Conservation (phyloP, 2,888 invertebrate genomes). For the Balanococcus diminutus region DNA sequence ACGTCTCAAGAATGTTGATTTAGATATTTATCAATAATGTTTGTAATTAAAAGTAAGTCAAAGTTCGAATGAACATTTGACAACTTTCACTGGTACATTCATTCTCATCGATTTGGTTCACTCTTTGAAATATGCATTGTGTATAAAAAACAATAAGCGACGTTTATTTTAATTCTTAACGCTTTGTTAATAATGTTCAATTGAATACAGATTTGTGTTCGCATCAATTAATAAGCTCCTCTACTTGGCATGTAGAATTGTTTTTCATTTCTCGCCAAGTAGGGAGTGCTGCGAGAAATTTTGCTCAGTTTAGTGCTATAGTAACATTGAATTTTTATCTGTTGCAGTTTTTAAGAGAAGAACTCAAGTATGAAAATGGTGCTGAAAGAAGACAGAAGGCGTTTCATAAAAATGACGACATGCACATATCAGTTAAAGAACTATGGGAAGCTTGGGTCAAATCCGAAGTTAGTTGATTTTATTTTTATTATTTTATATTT, state of each 20-base stretch:
- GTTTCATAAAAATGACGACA: slow-evolving; percentile 96
- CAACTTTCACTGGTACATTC: background rate
- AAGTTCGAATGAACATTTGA: background rate
- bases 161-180: background rate
- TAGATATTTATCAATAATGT: background rate
- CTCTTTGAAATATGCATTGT: background rate
- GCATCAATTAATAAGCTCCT: background rate
- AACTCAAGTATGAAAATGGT: slow-evolving; percentile 93
- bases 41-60: background rate
- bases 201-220: background rate
- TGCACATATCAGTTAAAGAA: slow-evolving; percentile 96
- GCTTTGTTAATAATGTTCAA: slow-evolving; percentile 18
- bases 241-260: background rate
- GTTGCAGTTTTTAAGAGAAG: slow-evolving; percentile 88
- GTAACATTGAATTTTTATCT: slow-evolving; percentile 20
- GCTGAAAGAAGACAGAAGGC: slow-evolving; percentile 90
- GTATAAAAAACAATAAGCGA: background rate
- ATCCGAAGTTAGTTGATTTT: slow-evolving; percentile 72
- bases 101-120: background rate
- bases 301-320: background rate
- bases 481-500: background rate
- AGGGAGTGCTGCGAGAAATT: background rate
- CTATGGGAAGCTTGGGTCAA: slow-evolving; percentile 96
- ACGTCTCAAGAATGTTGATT: background rate
- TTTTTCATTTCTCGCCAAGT: background rate